These are phyloP conservation scores for Rhinella marina DNA, from an alignment of 2,797 vertebrate species.

Conservation along the genomic window DNA sequence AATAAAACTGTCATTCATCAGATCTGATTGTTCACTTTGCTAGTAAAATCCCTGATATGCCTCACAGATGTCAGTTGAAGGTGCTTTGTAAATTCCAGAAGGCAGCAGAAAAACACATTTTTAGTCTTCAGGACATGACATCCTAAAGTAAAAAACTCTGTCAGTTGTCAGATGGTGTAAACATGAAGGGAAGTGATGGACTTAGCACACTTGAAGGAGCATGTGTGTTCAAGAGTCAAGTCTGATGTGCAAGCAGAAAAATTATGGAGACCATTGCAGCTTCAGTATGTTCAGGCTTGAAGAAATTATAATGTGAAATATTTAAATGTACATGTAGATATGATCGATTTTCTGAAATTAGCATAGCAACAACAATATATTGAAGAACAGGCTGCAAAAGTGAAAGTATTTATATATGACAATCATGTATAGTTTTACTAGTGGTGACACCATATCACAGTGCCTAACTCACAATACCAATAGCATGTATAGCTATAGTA, in stretches of 20 bases:
- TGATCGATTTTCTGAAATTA: constrained; percentile 1
- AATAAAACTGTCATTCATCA: constrained; percentile 27
- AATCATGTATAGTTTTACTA: not conserved
- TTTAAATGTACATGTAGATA: not conserved
- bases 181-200: constrained; percentile 30
- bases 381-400: not conserved
- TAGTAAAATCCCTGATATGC: constrained; percentile 16
- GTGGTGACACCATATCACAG: not conserved
- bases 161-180: constrained; percentile 56
- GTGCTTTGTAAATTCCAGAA: constrained; percentile 34
- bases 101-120: constrained; percentile 19
- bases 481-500: not conserved
- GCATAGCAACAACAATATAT: not conserved
- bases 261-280: constrained; percentile 23
- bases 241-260: constrained; percentile 36
- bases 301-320: not conserved
- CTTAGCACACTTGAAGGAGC: constrained; percentile 45
- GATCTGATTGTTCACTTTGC: constrained; percentile 29
- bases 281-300: not conserved
- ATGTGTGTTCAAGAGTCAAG: constrained; percentile 18
- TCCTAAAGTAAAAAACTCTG: constrained; percentile 51
- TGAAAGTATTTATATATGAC: not conserved
- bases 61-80: constrained; percentile 42
- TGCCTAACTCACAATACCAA: not conserved
- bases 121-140: constrained; percentile 49